Evolutionary conservation across 2,888 invertebrate species (phyloP), one percentile per base, ranked within the genome.

Genomic region (Lasioglossum vierecki): DNA sequence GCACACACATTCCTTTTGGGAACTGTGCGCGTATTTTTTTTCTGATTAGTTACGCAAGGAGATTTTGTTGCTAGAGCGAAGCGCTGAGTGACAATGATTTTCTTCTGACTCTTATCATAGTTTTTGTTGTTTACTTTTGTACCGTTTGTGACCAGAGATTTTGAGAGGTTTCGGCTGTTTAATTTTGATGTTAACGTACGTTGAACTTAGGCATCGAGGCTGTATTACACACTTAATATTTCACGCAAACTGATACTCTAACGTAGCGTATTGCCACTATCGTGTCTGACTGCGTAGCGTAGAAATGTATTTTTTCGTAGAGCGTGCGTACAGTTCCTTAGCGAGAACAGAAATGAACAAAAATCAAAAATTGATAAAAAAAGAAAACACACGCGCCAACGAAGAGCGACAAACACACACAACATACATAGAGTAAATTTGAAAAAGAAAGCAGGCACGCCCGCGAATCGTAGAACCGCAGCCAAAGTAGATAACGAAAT

Each of bases 391-490:
- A 81, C 39, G 30, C 39, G 53, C 53, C 60, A 73, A 66, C 18
- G 30, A 35, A 66, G 66, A 66, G 66, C 66, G 66, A 66, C 35
- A 66, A 6, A 30, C 66, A 26, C 63, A 63, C 63, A 66, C 35
- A 22, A 53, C 11, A 53, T 46, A 63, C 60, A 74, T 22, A 75
- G 49, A 80, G 22, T 15, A 63, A 63, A 63, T 63, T 63, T 15
- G 13, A 63, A 63, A 63, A 53, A 15, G 2, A 68, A 76, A 68
- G 57, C 82, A 84, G 84, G 78, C 80, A 85, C 80, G 80, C 88
- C 60, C 88, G 88, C 80, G 88, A 83, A 76, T 80, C 79, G 83
- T 88, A 88, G 87, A 88, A 81, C 80, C 87, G 87, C 87, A 86
- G 80, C 78, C 60, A 76, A 63, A 79, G 86, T 89, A 89, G 89